Evolutionary conservation across 1,140 invertebrate species (phyloP), one percentile per base, ranked within the genome.

Genomic region (Atta texana): DNA sequence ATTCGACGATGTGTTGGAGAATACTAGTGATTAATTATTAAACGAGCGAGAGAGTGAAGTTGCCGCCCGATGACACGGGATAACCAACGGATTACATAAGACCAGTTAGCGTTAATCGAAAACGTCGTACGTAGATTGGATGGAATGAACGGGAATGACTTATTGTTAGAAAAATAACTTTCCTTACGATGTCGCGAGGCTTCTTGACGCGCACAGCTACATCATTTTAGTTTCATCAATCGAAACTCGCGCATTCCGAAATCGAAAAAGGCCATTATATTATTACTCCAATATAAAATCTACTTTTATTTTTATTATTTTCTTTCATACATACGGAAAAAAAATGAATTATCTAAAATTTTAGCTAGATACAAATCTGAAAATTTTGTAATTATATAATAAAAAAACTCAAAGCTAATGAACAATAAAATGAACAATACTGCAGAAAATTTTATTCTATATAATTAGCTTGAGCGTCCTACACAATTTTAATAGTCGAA

Each of bases 51-150:
- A 61, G 80, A 84, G 69, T 49, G 14, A 84, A 63, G 57, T 63
- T 34, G 55, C 31, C 39, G 51, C 10, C 7, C 63, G 63, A 0
- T 34, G 39, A 44, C 57, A 55, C 57, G 55, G 69, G 39, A 84
- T 61, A 84, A 84, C 66, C 69, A 49, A 63, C 21, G 16, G 80
- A 84, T 84, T 84, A 51, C 55, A 18, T 84, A 84, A 84, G 68
- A 59, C 39, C 69, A 84, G 39, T 84, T 84, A 84, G 57, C 80
- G 39, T 84, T 59, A 63, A 84, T 84, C 80, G 57, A 84, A 84
- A 51, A 61, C 80, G 71, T 84, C 55, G 69, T 63, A 24, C 28
- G 72, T 84, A 61, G 55, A 75, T 74, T 84, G 80, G 57, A 84
- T 61, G n/a, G 28, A 75, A 84, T 63, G 55, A 82, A 55, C 68